Evolutionary conservation across 2,113 vertebrate genomes (phyloP), one percentile per base, ranked within the genome.

Genomic region (Numenius arquata): DNA sequence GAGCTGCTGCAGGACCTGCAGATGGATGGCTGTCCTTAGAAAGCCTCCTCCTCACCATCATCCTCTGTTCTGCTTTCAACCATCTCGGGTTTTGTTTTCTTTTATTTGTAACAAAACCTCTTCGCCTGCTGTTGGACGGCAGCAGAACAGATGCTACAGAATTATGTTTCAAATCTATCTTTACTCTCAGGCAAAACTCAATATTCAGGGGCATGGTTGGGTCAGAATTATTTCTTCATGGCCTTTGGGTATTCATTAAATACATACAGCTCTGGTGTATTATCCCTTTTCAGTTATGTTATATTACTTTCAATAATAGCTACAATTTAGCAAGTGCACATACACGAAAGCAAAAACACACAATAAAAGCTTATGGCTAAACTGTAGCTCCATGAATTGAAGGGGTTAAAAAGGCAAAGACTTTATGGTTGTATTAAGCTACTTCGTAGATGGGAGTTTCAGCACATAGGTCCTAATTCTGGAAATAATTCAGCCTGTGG

Each of bases 171-270:
- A 67, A 79, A 88, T 72, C 78, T 83, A 0, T 90, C 91, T 85
- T 85, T 72, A 59, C 62, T 95, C 48, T 47, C 76, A 68, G 83
- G 93, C 73, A 90, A 86, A 96, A 81, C 89, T 94, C 94, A 82
- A 41, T 96, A 91, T 94, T 92, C 90, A 85, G 71, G 78, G 93
- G 53, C 84, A 94, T 6, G 19, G 30, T 6, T 90, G 50, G 74
- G 93, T 91, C 95, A 90, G 50, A 90, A 93, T 93, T 85, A 77
- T 91, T 95, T 95, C 82, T 91, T 47, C 40, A 5, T 83, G 81
- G 88, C 81, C 88, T 93, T 94, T 95, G 82, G 91, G 72, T 95
- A 86, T 85, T 95, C 56, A 84, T 93, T 93, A 96, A 93, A 93
- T 40, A 84, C 85, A 73, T 71, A 70, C 25, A 78, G 59, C 81